Percentiles rank a stretch among this genome's conserved stretches.
Evolutionary conservation across 2,888 invertebrate species (phyloP).

Genomic region (Acrobasis consociella): DNA sequence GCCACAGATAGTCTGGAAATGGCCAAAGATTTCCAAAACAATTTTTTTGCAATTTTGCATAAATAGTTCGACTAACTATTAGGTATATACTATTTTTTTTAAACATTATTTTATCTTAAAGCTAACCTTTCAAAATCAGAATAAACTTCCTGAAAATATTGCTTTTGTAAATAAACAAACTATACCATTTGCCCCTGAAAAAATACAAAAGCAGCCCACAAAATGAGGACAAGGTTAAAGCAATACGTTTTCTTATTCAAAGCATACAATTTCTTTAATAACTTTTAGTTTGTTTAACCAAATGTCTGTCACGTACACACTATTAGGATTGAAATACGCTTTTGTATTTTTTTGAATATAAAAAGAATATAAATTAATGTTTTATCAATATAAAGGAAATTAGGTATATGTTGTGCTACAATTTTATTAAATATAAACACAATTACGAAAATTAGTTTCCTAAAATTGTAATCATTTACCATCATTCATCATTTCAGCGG

Average conservation of each 20-base stretch:
- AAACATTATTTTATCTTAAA: no score
- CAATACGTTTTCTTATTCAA: conserved; percentile 11
- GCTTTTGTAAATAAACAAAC: neutral
- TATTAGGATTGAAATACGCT: neutral
- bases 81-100: no score
- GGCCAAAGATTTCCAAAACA: no score
- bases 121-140: neutral
- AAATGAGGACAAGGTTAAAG: conserved; percentile 22
- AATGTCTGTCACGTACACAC: neutral
- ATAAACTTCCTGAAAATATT: neutral
- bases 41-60: no score
- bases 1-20: no score
- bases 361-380: neutral
- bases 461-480: no score
- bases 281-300: conserved; percentile 6
- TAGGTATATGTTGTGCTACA: no score
- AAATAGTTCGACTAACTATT: no score
- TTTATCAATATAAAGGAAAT: no score
- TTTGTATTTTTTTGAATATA: neutral
- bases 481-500: no score
- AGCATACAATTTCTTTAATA: conserved; percentile 13
- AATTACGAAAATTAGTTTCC: no score
- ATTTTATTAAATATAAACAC: no score
- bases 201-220: conserved; percentile 1
- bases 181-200: conserved; percentile 3